Conservation (phyloP, 2,888 invertebrate genomes). For the Clanis bilineata region DNA sequence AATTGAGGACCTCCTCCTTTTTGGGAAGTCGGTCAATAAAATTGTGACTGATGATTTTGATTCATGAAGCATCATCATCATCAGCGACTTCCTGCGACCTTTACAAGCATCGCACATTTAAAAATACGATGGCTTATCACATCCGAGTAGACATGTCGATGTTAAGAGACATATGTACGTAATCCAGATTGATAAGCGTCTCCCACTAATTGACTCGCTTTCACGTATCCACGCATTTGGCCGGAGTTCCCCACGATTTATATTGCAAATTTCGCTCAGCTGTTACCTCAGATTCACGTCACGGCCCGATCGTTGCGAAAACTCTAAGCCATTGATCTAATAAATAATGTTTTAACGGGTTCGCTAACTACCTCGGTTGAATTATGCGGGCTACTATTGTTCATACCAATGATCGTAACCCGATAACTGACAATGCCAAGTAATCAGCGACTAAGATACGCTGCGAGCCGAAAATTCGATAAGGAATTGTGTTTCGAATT, state of each 20-base stretch:
- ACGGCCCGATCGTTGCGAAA: conserved; percentile 32
- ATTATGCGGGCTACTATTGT: conserved; percentile 36
- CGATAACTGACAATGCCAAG: conserved; percentile 24
- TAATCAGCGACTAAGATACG: conserved; percentile 14
- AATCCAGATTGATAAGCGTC: conserved; percentile 46
- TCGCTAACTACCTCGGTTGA: conserved; percentile 28
- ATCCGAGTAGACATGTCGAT: conserved; percentile 12
- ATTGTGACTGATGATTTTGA: no score
- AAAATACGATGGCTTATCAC: neutral
- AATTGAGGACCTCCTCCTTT: no score
- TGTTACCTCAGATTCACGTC: conserved; percentile 45
- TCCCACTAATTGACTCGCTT: conserved; percentile 52
- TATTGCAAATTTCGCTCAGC: conserved; percentile 59
- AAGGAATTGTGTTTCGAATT: conserved; percentile 13
- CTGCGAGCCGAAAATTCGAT: conserved; percentile 14
- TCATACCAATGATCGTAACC: conserved; percentile 27
- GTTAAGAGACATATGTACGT: conserved; percentile 37
- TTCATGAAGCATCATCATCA: neutral
- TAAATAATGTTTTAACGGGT: conserved; percentile 36
- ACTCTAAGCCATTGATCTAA: conserved; percentile 42
- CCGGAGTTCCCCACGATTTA: conserved; percentile 45
- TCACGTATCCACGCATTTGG: conserved; percentile 35
- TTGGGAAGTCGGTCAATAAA: no score
- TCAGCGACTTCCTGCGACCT: neutral
- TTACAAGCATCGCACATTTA: neutral